A percentile compares a stretch with the other conserved stretches of the same genome.
Evolutionary conservation across 2,888 invertebrate genomes (phyloP).

Genomic region (Agonopterix arenella): DNA sequence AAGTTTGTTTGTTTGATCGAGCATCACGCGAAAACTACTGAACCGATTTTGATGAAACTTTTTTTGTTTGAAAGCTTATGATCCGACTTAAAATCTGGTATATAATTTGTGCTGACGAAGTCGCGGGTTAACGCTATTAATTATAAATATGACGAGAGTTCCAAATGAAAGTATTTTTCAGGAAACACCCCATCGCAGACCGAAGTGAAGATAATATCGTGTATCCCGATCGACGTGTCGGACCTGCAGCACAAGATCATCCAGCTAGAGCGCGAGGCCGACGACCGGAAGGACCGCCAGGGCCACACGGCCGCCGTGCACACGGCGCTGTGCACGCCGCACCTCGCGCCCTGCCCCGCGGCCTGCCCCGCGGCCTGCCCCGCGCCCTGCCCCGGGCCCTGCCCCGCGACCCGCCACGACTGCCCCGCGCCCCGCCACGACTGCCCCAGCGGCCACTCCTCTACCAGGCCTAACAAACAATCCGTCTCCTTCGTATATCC

Average conservation of each 20-base stretch:
- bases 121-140: no score
- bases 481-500: not conserved
- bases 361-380: not conserved
- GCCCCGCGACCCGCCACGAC: not conserved
- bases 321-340: not conserved
- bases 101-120: no score
- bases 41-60: no score
- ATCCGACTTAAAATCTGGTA: no score
- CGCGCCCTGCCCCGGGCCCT: not conserved
- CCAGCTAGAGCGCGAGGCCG: slow-evolving; percentile 38
- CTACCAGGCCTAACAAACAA: not conserved
- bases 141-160: no score
- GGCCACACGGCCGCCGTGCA: not conserved
- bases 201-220: slow-evolving; percentile 68
- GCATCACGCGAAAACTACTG: no score
- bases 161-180: slow-evolving; percentile 17
- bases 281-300: not conserved
- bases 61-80: no score
- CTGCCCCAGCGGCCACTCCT: not conserved
- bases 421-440: not conserved
- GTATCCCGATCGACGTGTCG: slow-evolving; percentile 66
- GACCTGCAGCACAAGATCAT: slow-evolving; percentile 59
- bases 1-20: no score
- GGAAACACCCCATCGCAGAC: slow-evolving; percentile 64
- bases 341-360: not conserved